phyloP scores from a whole-genome alignment of 2,888 invertebrate species.

The Linnaemya tessellans region DNA sequence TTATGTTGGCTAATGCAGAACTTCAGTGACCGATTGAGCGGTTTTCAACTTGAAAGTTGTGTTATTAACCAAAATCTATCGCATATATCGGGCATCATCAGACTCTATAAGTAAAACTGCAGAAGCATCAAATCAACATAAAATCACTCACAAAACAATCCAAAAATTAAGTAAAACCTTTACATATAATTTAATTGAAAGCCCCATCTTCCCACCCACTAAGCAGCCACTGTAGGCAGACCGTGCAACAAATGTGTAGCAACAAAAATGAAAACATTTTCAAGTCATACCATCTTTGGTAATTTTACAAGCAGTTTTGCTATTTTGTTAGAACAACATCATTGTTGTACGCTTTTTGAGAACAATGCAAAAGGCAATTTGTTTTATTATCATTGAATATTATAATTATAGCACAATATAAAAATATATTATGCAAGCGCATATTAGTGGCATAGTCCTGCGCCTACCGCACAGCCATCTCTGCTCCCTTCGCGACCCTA shows the following conservation, averaged over 20 bases:
- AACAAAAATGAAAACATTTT: slow-evolving; percentile 41
- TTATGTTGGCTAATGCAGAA: too few species aligned
- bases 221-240: slow-evolving; percentile 39
- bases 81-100: too few species aligned
- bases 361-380: slow-evolving; percentile 59
- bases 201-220: neutral
- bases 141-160: neutral
- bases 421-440: slow-evolving; percentile 14
- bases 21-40: too few species aligned
- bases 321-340: slow-evolving; percentile 48
- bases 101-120: too few species aligned
- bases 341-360: slow-evolving; percentile 38
- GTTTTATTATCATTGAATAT: slow-evolving; percentile 46
- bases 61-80: too few species aligned
- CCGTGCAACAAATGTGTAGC: slow-evolving; percentile 46
- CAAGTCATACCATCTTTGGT: slow-evolving; percentile 70
- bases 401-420: slow-evolving; percentile 69
- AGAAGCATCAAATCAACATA: neutral
- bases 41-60: too few species aligned
- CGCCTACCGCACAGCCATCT: slow-evolving; percentile 68
- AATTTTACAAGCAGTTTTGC: slow-evolving; percentile 55
- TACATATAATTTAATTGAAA: neutral
- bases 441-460: slow-evolving; percentile 71
- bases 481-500: slow-evolving; percentile 56
- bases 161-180: neutral